Evolutionary conservation across 2,888 invertebrate genomes (phyloP).

Genomic region (Cheilosia urbana): DNA sequence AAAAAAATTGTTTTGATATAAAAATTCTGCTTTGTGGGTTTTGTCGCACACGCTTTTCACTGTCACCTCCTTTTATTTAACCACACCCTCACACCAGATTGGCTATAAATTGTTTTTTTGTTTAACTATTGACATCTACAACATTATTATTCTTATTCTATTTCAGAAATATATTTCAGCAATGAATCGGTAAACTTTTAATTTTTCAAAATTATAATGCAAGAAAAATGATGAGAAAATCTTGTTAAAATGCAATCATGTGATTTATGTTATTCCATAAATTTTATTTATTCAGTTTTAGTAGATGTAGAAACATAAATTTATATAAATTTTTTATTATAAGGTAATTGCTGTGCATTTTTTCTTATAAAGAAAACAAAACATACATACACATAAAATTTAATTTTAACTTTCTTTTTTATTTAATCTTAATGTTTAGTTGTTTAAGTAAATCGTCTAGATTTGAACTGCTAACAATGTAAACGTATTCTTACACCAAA

Average conservation of each 20-base stretch:
- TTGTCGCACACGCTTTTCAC: conserved; percentile 27
- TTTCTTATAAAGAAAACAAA: conserved; percentile 34
- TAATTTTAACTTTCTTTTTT: conserved; percentile 18
- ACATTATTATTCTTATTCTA: conserved; percentile 55
- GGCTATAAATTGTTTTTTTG: conserved; percentile 43
- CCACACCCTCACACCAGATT: conserved; percentile 23
- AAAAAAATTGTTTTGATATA: background rate
- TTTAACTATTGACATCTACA: conserved; percentile 51
- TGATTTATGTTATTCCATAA: conserved; percentile 73
- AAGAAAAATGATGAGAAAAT: conserved; percentile 12
- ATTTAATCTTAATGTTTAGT: conserved; percentile 32
- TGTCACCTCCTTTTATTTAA: conserved; percentile 8
- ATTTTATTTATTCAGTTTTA: conserved; percentile 58
- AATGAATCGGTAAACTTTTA: conserved; percentile 72
- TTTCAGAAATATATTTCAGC: conserved; percentile 76
- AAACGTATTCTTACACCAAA: conserved; percentile 26
- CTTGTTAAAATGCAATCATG: conserved; percentile 52
- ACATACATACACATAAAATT: conserved; percentile 5
- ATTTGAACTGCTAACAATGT: conserved; percentile 36
- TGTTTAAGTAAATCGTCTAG: conserved; percentile 41
- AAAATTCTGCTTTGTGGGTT: conserved; percentile 8
- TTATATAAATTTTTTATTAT: conserved; percentile 66
- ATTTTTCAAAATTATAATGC: conserved; percentile 46
- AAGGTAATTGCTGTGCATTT: conserved; percentile 75
- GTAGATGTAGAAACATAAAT: conserved; percentile 21